Evolutionary conservation across 2,888 invertebrate species (phyloP), one percentile per base, ranked within the genome.

Genomic region (Caenorhabditis sp.): DNA sequence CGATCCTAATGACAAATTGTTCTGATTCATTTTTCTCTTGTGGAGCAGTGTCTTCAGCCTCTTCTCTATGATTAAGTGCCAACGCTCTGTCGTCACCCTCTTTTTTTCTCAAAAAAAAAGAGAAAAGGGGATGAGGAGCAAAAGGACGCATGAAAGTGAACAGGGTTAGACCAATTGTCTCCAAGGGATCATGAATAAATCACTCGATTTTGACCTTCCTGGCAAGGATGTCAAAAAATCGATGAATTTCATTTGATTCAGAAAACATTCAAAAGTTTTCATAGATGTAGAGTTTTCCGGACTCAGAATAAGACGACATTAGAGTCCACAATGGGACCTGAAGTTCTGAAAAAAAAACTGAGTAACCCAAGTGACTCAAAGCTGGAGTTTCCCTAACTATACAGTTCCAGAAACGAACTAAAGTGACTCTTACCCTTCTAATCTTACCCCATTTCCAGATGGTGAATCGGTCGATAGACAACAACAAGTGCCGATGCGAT

Each of bases 381-480:
- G 5, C 16, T n/a, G n/a, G n/a, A n/a, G n/a, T n/a, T n/a, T n/a
- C 31, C 4, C 38, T 2, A 38, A 54, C 0, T 5, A 31, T 44
- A 16, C 47, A 47, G 41, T 49, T n/a, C n/a, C n/a, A n/a, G n/a
- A n/a, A n/a, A n/a, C n/a, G n/a, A n/a, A n/a, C n/a, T n/a, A n/a
- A n/a, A n/a, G n/a, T n/a, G n/a, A n/a, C n/a, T n/a, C n/a, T n/a
- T n/a, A n/a, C n/a, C n/a, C n/a, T n/a, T n/a, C n/a, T n/a, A n/a
- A n/a, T n/a, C n/a, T n/a, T n/a, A n/a, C n/a, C n/a, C n/a, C n/a
- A 31, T 31, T 80, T 84, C 49, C 85, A 92, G 92, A 91, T 92
- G 90, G 89, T 92, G 28, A 86, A 90, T 69, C 88, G 91, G 19
- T 91, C 91, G 16, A 85, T 91, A 22, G 92, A 92, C 70, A 88